Conservation (phyloP, 2,797 vertebrate genomes). For the Megaceryle alcyon region DNA sequence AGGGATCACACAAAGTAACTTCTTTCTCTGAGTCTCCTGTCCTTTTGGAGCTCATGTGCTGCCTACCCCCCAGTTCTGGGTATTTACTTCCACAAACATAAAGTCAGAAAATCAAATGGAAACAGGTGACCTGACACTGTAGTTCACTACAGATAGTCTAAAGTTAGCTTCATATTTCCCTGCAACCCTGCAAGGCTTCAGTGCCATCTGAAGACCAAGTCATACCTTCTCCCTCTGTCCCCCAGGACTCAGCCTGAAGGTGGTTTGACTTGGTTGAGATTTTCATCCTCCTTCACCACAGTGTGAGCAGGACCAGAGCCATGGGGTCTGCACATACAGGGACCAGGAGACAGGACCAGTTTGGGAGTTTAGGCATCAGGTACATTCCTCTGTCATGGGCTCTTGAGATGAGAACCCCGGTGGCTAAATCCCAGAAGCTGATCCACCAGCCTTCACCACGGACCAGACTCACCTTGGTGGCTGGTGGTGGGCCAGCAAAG, state of each 20-base stretch:
- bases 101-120: not conserved
- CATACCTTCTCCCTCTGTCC: not conserved
- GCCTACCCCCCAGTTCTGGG: not conserved
- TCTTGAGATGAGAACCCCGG: not conserved
- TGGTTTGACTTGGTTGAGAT: not conserved
- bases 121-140: not conserved
- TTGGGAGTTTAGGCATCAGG: not conserved
- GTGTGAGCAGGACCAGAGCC: not conserved
- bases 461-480: not conserved
- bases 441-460: fast-evolving
- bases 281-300: not conserved
- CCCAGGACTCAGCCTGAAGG: not conserved
- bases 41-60: not conserved
- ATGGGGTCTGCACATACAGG: fast-evolving
- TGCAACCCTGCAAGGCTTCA: not conserved
- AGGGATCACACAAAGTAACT: not conserved
- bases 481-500: not conserved
- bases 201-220: not conserved
- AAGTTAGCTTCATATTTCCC: not conserved
- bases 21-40: not conserved
- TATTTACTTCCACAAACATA: not conserved
- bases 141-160: not conserved
- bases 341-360: not conserved
- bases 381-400: not conserved
- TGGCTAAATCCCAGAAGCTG: not conserved